Conservation (phyloP, 2,888 invertebrate genomes). For the Harpalus rubripes region DNA sequence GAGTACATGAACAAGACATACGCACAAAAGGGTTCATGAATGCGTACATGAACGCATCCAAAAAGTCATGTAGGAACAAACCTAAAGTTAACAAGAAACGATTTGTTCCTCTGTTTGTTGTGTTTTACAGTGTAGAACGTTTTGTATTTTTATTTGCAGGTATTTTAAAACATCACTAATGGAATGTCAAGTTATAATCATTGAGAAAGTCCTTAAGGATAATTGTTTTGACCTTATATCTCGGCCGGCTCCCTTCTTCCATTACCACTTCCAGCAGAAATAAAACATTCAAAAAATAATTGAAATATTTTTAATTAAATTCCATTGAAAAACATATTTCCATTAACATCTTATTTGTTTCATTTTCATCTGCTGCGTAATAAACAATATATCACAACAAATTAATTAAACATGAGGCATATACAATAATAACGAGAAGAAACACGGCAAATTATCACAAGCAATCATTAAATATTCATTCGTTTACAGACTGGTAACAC, state of each 20-base stretch:
- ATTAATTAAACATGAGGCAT: constrained; percentile 41
- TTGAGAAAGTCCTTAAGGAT: constrained; percentile 63
- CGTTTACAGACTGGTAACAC: no score
- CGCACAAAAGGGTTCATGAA: no score
- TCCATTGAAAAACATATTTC: constrained; percentile 53
- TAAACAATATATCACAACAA: constrained; percentile 44
- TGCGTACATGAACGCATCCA: no score
- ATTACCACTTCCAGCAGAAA: constrained; percentile 47
- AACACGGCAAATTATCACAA: constrained; percentile 39
- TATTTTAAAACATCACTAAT: constrained; percentile 66
- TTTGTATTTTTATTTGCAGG: constrained; percentile 59
- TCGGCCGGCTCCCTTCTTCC: constrained; percentile 42
- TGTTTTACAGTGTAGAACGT: constrained; percentile 54
- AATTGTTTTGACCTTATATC: constrained; percentile 64
- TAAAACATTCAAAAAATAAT: constrained; percentile 53
- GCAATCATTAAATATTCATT: constrained; percentile 42
- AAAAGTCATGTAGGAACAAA: no score
- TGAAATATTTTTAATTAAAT: constrained; percentile 59
- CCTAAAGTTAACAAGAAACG: background rate
- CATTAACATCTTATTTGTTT: constrained; percentile 48
- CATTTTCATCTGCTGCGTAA: constrained; percentile 22
- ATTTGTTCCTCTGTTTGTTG: background rate
- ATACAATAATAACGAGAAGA: constrained; percentile 24
- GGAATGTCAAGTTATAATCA: constrained; percentile 65
- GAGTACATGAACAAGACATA: no score